A percentile compares a stretch with the other conserved stretches of the same genome.
phyloP scores from a whole-genome alignment of 2,888 invertebrate genomes.

The Rhorus exstirpatorius region DNA sequence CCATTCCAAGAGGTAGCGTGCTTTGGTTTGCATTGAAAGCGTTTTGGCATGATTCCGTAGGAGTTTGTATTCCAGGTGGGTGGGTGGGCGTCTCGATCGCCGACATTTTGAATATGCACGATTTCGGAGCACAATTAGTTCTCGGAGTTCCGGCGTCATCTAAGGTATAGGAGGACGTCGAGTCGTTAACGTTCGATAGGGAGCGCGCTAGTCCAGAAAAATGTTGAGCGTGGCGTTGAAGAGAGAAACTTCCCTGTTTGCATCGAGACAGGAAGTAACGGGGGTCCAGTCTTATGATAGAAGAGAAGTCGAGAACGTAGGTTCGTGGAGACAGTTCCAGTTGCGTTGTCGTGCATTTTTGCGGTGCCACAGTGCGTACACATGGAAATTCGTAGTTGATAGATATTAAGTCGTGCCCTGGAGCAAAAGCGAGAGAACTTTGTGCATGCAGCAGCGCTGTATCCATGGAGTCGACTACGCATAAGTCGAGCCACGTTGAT shows the following conservation, averaged over 20 bases:
- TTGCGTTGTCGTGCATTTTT: not conserved
- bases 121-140: not conserved
- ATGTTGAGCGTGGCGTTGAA: not conserved
- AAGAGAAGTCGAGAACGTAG: not conserved
- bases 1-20: not conserved
- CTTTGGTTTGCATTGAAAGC: not conserved
- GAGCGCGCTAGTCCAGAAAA: not conserved
- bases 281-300: not conserved
- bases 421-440: not conserved
- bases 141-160: not conserved
- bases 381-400: not conserved
- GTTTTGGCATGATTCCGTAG: not conserved
- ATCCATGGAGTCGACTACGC: not conserved
- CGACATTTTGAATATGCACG: not conserved
- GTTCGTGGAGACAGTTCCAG: not conserved
- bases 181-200: not conserved
- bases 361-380: not conserved
- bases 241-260: too few species aligned
- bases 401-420: too few species aligned
- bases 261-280: not conserved
- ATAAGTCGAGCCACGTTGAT: not conserved
- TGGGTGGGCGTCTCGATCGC: not conserved
- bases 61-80: too few species aligned
- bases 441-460: not conserved
- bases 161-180: not conserved